A percentile compares a stretch with the other conserved stretches of the same genome.
These are phyloP conservation scores for Salvelinus namaycush DNA, from an alignment of 2,113 vertebrate species.

Conservation along the genomic window DNA sequence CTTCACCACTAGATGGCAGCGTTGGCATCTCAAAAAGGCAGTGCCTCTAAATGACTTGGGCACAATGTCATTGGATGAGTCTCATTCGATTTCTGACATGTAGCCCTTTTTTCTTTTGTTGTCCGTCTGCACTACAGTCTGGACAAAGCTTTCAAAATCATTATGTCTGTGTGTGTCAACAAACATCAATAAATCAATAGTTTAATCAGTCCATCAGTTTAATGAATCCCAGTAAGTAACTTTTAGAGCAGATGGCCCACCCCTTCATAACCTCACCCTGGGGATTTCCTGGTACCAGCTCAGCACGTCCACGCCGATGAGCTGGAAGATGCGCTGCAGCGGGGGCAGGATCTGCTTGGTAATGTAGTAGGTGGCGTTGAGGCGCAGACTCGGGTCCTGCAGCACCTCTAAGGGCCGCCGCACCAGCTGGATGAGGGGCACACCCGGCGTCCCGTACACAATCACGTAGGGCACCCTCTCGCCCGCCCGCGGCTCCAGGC, in stretches of 20 bases:
- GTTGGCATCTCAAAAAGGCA: slow-evolving; percentile 4
- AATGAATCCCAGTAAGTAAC: neutral
- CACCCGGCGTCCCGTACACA: slow-evolving; percentile 85
- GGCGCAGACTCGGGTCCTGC: slow-evolving; percentile 84
- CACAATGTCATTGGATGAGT: slow-evolving; percentile 19
- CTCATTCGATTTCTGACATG: slow-evolving; percentile 28
- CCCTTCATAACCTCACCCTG: slow-evolving; percentile 75
- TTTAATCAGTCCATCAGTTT: neutral
- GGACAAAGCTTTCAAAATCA: slow-evolving; percentile 5
- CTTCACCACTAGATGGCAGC: slow-evolving; percentile 53
- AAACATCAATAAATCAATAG: neutral
- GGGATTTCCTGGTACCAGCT: slow-evolving; percentile 95
- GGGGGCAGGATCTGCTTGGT: slow-evolving; percentile 97
- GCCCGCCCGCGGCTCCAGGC: slow-evolving; percentile 90
- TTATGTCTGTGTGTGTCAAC: neutral
- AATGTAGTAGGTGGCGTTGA: slow-evolving; percentile 93
- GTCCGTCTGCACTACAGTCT: slow-evolving; percentile 1
- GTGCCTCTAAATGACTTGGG: slow-evolving; percentile 22
- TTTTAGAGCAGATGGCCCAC: neutral
- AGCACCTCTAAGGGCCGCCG: slow-evolving; percentile 86
- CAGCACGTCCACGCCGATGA: slow-evolving; percentile 95
- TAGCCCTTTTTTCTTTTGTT: slow-evolving; percentile 38
- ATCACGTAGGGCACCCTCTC: slow-evolving; percentile 96
- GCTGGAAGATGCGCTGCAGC: slow-evolving; percentile 86
- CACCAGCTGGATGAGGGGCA: slow-evolving; percentile 97